Evolutionary conservation across 2,888 invertebrate species (phyloP).

Genomic region (Morinoia aosen): DNA sequence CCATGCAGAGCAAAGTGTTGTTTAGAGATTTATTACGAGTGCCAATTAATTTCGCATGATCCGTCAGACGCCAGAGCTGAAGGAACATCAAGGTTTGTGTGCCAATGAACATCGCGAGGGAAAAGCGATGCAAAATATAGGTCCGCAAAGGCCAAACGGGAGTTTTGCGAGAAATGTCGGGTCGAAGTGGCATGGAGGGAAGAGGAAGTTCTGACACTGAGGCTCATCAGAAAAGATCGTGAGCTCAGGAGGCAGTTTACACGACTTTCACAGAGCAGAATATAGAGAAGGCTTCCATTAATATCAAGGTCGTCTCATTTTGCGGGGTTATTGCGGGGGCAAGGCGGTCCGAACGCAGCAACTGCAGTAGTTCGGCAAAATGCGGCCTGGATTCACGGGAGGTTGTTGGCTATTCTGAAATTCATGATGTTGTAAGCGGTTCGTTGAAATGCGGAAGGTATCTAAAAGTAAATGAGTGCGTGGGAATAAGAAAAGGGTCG

Average conservation of each 20-base stretch:
- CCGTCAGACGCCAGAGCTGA: neutral
- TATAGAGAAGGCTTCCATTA: neutral
- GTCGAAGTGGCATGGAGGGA: neutral
- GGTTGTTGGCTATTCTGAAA: neutral
- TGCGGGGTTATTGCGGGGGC: neutral
- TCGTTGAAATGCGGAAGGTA: neutral
- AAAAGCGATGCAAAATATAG: neutral
- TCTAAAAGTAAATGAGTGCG: neutral
- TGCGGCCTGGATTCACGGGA: neutral
- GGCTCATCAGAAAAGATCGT: neutral
- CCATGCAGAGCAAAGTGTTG: neutral
- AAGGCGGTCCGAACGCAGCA: neutral
- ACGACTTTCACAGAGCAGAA: neutral
- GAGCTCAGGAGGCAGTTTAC: neutral
- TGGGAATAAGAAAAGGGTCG: neutral
- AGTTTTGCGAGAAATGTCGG: neutral
- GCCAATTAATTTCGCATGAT: neutral
- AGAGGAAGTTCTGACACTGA: neutral
- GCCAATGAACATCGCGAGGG: neutral
- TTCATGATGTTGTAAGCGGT: neutral
- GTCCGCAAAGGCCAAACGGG: neutral
- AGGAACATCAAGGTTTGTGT: neutral
- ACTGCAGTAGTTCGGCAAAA: neutral
- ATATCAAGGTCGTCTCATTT: neutral
- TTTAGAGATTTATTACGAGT: neutral